Conservation (phyloP, 2,888 invertebrate species). For the Leucophenga maculata region DNA sequence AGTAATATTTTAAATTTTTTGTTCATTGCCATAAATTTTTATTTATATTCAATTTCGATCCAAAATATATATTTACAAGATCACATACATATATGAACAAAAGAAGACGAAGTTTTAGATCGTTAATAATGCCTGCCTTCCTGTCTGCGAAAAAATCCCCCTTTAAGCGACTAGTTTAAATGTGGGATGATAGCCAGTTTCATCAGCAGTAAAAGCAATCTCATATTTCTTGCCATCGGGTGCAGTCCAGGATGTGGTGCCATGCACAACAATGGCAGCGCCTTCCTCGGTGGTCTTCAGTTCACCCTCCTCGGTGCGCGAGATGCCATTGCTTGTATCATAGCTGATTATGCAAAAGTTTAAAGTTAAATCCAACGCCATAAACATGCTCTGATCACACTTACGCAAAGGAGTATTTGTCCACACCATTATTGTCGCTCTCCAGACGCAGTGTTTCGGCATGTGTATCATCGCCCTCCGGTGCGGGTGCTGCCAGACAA, state of each 20-base stretch:
- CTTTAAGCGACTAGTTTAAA: conserved; percentile 60
- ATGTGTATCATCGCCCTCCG: conserved; percentile 51
- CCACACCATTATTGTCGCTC: conserved; percentile 76
- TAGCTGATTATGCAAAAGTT: conserved; percentile 56
- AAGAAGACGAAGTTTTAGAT: no score
- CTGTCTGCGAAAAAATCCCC: neutral
- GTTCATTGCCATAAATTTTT: no score
- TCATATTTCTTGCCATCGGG: conserved; percentile 73
- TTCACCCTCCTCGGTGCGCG: conserved; percentile 70
- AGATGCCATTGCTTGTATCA: conserved; percentile 73
- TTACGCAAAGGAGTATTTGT: conserved; percentile 77
- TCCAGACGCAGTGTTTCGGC: conserved; percentile 61
- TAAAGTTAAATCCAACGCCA: neutral
- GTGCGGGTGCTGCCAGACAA: conserved; percentile 46
- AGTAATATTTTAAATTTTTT: no score
- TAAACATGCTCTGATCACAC: conserved; percentile 35
- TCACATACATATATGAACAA: no score
- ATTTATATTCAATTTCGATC: no score
- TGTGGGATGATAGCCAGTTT: conserved; percentile 74
- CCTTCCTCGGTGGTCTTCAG: conserved; percentile 67
- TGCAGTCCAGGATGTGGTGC: conserved; percentile 76
- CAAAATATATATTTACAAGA: no score
- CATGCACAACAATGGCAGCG: conserved; percentile 76
- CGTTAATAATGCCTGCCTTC: no score
- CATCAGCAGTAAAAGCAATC: conserved; percentile 74